Conservation (phyloP, 1,140 invertebrate species). For the Whitmania pigra region DNA sequence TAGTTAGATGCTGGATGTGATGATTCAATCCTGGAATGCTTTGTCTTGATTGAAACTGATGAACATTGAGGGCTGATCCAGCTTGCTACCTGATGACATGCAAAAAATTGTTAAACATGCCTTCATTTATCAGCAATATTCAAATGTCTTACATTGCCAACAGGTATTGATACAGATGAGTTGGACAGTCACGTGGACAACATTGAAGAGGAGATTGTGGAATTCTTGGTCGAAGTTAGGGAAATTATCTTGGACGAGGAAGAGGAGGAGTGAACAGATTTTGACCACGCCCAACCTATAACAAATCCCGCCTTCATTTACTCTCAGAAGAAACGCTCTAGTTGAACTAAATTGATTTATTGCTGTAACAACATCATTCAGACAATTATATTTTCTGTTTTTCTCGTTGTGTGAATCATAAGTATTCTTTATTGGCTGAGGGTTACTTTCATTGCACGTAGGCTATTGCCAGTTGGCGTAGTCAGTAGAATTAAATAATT, state of each 20-base stretch:
- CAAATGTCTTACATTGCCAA: constrained; percentile 31
- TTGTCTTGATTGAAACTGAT: background rate
- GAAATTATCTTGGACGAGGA: constrained; percentile 57
- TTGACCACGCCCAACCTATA: background rate
- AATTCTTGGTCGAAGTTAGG: constrained; percentile 96
- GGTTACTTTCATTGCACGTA: no score
- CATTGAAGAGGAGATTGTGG: constrained; percentile 83
- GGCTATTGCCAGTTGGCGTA: no score
- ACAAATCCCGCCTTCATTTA: background rate
- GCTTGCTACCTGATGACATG: background rate
- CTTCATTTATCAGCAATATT: background rate
- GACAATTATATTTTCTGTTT: background rate
- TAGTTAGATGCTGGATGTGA: background rate
- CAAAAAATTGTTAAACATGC: background rate
- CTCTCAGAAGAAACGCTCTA: background rate
- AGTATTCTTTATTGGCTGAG: no score
- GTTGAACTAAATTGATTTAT: background rate
- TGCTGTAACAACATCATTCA: background rate
- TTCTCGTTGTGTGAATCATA: background rate
- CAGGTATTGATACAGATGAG: constrained; percentile 83
- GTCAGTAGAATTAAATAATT: no score
- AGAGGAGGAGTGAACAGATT: constrained; percentile 25
- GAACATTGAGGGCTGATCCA: background rate
- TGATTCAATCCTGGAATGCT: background rate
- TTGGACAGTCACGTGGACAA: constrained; percentile 69